Conservation (phyloP, 2,888 invertebrate species). For the Yponomeuta malinellus region DNA sequence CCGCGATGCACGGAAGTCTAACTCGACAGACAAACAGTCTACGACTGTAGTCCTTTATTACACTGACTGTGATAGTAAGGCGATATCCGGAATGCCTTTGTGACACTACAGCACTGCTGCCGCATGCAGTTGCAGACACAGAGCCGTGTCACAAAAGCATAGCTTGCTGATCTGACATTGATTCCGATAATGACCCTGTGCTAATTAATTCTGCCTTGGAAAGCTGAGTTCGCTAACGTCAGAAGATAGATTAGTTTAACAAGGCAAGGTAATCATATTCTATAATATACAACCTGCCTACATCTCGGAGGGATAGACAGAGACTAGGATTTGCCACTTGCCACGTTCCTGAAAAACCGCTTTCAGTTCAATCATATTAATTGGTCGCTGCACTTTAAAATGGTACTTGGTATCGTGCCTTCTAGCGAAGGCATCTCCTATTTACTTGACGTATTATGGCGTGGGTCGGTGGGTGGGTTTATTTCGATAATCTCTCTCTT, state of each 20-base stretch:
- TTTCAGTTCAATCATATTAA: too few species aligned
- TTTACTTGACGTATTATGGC: too few species aligned
- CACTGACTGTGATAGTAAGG: background rate
- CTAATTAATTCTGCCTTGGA: background rate
- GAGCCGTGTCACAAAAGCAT: background rate
- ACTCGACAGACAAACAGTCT: background rate
- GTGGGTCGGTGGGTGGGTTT: too few species aligned
- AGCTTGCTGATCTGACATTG: background rate
- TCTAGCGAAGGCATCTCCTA: too few species aligned
- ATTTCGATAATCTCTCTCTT: too few species aligned
- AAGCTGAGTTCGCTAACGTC: background rate
- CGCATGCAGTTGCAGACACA: background rate
- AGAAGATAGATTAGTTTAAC: background rate
- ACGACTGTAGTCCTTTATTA: background rate
- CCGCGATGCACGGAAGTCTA: too few species aligned
- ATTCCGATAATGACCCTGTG: background rate
- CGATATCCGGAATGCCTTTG: constrained; percentile 2
- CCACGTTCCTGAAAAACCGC: too few species aligned
- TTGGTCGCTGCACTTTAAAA: too few species aligned
- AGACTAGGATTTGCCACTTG: too few species aligned
- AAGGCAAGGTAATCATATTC: background rate
- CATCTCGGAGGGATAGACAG: too few species aligned
- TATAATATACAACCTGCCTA: too few species aligned
- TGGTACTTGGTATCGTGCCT: too few species aligned
- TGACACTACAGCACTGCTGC: background rate